These are phyloP conservation scores for Dinomys branickii DNA, from an alignment of 2,113 vertebrate species.

Conservation along the genomic window DNA sequence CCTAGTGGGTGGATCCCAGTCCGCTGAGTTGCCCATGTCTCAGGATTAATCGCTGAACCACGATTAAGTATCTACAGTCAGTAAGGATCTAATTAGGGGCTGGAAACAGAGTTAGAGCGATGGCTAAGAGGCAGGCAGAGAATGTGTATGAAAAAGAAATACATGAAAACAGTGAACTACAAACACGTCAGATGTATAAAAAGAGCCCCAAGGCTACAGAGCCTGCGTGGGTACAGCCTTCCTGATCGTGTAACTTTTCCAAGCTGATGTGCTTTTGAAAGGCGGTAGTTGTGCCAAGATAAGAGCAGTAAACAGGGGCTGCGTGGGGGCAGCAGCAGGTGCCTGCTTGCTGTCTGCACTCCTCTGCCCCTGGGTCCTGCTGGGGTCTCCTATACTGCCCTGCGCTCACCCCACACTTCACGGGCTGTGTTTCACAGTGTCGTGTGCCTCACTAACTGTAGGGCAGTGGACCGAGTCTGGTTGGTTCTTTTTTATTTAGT, in stretches of 20 bases:
- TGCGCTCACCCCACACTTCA: neutral
- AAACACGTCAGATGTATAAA: neutral
- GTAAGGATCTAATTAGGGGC: neutral
- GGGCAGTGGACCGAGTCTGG: neutral
- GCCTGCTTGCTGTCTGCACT: rapidly evolving
- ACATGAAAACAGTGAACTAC: neutral
- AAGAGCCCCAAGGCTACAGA: neutral
- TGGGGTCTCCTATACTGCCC: neutral
- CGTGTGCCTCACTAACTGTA: neutral
- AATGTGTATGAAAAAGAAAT: neutral
- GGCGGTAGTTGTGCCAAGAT: neutral
- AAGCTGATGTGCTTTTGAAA: neutral
- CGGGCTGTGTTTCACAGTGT: neutral
- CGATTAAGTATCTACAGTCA: neutral
- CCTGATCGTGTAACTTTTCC: neutral
- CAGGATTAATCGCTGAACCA: neutral
- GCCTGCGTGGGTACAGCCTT: rapidly evolving
- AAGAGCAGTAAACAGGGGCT: neutral
- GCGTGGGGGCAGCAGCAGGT: neutral
- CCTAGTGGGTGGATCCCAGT: neutral
- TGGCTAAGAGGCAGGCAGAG: neutral
- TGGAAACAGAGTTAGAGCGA: neutral
- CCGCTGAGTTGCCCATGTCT: neutral
- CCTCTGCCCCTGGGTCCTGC: neutral
- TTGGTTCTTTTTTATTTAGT: neutral